These are phyloP conservation scores for Propithecus perrieri DNA, from an alignment of 2,797 vertebrate species.

Conservation along the genomic window DNA sequence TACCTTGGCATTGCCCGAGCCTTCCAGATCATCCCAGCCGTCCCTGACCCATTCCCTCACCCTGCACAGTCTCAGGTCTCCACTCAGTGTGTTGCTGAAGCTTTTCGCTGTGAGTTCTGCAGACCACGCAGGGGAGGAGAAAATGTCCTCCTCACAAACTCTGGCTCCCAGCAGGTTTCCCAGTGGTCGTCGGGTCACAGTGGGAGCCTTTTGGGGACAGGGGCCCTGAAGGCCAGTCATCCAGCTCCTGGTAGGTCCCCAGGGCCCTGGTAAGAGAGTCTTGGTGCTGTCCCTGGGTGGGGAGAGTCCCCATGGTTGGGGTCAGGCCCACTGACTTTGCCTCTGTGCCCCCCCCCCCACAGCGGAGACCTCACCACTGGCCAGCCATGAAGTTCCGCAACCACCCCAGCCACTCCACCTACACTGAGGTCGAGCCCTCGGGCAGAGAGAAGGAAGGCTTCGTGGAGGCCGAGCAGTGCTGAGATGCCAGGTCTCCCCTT, in stretches of 20 bases:
- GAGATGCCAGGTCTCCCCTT: conserved; percentile 62
- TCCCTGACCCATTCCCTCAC: not conserved
- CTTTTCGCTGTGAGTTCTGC: not conserved
- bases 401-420: conserved; percentile 86
- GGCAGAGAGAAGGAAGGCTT: conserved; percentile 94
- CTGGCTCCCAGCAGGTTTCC: not conserved
- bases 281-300: not conserved
- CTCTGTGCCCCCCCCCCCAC: conserved; percentile 4
- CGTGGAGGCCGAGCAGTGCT: conserved; percentile 90
- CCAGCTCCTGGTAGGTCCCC: not conserved
- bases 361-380: conserved; percentile 92
- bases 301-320: not conserved
- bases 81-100: accelerated
- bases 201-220: not conserved
- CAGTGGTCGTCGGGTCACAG: accelerated
- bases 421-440: conserved; percentile 91
- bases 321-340: not conserved
- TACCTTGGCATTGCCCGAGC: not conserved
- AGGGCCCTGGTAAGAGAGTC: not conserved
- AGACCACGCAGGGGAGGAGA: not conserved
- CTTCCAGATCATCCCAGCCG: not conserved
- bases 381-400: conserved; percentile 92
- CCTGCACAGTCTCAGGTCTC: not conserved
- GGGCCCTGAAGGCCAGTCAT: not conserved
- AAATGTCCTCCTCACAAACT: not conserved